These are phyloP conservation scores for Mormyrus hasselquistii DNA, from an alignment of 2,797 vertebrate species.

Conservation along the genomic window DNA sequence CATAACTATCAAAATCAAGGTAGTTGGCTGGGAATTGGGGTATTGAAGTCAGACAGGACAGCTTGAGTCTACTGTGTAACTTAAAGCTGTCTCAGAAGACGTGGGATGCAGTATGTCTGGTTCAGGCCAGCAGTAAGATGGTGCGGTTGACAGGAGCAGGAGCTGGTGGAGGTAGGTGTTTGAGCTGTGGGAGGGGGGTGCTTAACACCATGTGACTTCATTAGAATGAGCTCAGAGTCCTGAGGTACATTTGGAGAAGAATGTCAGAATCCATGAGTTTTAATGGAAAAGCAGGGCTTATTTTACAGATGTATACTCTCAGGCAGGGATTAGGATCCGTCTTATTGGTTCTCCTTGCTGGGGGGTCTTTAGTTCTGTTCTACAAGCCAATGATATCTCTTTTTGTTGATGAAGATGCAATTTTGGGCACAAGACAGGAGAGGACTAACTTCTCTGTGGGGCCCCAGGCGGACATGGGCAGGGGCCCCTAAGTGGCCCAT, in stretches of 20 bases:
- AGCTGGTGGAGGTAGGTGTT: not conserved
- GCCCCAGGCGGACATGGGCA: not conserved
- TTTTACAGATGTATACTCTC: not conserved
- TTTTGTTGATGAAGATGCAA: not conserved
- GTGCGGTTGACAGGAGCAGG: not conserved
- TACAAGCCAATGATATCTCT: not conserved
- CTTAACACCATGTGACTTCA: not conserved
- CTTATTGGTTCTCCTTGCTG: not conserved
- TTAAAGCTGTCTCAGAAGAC: not conserved
- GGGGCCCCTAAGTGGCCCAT: not conserved
- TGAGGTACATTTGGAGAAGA: not conserved
- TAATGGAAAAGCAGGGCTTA: not conserved
- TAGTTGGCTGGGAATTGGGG: not conserved
- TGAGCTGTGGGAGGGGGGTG: not conserved
- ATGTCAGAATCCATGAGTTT: not conserved
- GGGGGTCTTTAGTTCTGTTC: not conserved
- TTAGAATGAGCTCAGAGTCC: not conserved
- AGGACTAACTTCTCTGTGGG: not conserved
- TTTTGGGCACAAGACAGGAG: not conserved
- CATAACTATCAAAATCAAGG: not conserved
- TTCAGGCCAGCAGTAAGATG: not conserved
- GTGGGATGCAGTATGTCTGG: not conserved
- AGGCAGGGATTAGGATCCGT: not conserved
- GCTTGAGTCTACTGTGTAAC: not conserved
- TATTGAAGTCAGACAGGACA: not conserved